Evolutionary conservation across 2,113 vertebrate genomes (phyloP).

Genomic region (Hystrix brachyura): DNA sequence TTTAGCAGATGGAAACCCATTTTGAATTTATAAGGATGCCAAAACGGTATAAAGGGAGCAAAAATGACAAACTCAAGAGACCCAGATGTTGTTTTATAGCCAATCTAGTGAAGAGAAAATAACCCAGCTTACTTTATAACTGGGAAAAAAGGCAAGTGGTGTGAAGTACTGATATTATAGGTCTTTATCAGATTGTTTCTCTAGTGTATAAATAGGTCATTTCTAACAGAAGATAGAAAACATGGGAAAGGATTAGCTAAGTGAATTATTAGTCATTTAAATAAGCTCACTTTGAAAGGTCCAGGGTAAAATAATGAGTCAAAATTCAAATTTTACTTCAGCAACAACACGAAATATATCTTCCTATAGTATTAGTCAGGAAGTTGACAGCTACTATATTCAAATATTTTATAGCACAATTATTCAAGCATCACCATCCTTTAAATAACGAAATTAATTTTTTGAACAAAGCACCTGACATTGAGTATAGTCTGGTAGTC

Average conservation of each 20-base stretch:
- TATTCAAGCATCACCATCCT: not conserved
- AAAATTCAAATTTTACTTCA: slow-evolving; percentile 35
- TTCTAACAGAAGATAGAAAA: slow-evolving; percentile 12
- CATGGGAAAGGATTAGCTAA: slow-evolving; percentile 21
- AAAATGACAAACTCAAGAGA: slow-evolving; percentile 79
- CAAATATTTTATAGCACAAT: not conserved
- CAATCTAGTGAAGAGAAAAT: slow-evolving; percentile 69
- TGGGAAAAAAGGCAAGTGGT: not conserved
- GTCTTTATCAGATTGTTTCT: slow-evolving; percentile 68
- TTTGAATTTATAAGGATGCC: slow-evolving; percentile 66
- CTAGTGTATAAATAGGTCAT: slow-evolving; percentile 21
- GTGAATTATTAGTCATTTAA: slow-evolving; percentile 61
- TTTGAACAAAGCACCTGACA: not conserved
- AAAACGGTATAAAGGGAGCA: slow-evolving; percentile 4
- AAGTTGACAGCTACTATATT: not conserved
- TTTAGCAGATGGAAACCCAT: slow-evolving; percentile 74
- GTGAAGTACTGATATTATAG: slow-evolving; percentile 43
- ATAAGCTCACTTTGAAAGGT: slow-evolving; percentile 47
- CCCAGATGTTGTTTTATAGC: slow-evolving; percentile 76
- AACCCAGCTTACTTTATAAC: slow-evolving; percentile 33
- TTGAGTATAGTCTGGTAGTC: not conserved
- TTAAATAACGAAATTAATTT: not conserved
- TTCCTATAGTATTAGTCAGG: not conserved
- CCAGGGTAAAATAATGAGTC: slow-evolving; percentile 8
- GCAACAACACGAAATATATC: not conserved